Evolutionary conservation across 2,888 invertebrate genomes (phyloP).

Genomic region (Bombyx huttoni): DNA sequence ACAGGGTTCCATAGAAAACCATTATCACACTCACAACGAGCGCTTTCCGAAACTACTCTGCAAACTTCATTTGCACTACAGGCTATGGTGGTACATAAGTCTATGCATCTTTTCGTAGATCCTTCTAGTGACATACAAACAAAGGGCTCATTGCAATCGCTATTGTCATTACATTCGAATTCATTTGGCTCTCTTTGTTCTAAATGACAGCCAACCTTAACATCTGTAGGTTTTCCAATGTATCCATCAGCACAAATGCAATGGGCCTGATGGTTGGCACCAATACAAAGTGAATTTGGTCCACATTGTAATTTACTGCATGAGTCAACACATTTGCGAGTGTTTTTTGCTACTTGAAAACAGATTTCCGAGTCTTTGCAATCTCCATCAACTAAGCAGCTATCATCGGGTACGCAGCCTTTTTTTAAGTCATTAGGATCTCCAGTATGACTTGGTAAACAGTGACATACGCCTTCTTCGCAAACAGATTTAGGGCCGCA

Average conservation of each 20-base stretch:
- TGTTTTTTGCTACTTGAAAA: slow-evolving; percentile 84
- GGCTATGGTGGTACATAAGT: slow-evolving; percentile 84
- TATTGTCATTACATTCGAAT: slow-evolving; percentile 76
- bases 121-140: slow-evolving; percentile 78
- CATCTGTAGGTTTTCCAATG: slow-evolving; percentile 85
- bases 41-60: slow-evolving; percentile 77
- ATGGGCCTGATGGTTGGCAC: slow-evolving; percentile 86
- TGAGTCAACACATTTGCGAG: slow-evolving; percentile 87
- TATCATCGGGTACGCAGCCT: slow-evolving; percentile 82
- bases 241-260: slow-evolving; percentile 90
- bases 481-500: slow-evolving; percentile 89
- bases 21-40: slow-evolving; percentile 84
- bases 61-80: slow-evolving; percentile 89
- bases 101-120: slow-evolving; percentile 79
- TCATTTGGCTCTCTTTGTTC: slow-evolving; percentile 72
- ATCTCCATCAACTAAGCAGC: slow-evolving; percentile 85
- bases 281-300: slow-evolving; percentile 89
- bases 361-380: slow-evolving; percentile 90
- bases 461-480: slow-evolving; percentile 83
- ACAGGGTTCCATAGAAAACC: slow-evolving; percentile 89
- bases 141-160: slow-evolving; percentile 80
- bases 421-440: slow-evolving; percentile 78
- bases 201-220: slow-evolving; percentile 83
- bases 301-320: slow-evolving; percentile 92
- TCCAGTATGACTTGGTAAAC: slow-evolving; percentile 83